phyloP scores from a whole-genome alignment of 2,113 vertebrate species.

The Labeo rohita region DNA sequence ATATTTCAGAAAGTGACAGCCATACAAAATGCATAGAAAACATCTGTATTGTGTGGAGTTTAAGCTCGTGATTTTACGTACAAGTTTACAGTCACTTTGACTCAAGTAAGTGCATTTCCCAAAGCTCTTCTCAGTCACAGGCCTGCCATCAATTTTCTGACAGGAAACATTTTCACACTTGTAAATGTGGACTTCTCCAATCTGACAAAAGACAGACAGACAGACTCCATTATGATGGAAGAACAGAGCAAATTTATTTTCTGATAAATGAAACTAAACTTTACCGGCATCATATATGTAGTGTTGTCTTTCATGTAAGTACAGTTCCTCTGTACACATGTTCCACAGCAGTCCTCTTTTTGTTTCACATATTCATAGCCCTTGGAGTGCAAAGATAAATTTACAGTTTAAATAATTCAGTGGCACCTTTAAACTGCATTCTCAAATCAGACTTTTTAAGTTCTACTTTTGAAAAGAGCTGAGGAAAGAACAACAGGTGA shows the following conservation, averaged over 20 bases:
- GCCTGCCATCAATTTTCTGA: background rate
- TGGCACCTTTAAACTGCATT: background rate
- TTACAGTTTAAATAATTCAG: too few species aligned
- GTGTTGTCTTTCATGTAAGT: background rate
- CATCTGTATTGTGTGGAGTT: too few species aligned
- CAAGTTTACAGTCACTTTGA: background rate
- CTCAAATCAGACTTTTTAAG: background rate
- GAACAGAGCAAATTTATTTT: background rate
- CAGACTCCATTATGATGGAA: background rate
- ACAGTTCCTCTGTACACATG: too few species aligned
- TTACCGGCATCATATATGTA: background rate
- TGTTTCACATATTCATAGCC: too few species aligned
- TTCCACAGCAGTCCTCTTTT: too few species aligned
- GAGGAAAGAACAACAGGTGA: background rate
- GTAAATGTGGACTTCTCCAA: conserved; percentile 53
- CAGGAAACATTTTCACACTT: background rate
- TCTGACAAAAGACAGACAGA: conserved; percentile 67
- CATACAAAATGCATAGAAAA: background rate
- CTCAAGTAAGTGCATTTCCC: background rate
- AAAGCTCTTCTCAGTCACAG: background rate
- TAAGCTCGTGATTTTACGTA: background rate
- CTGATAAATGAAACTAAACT: background rate
- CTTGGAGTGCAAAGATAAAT: too few species aligned
- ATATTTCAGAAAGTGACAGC: background rate
- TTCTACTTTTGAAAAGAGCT: background rate